Evolutionary conservation across 2,888 invertebrate species (phyloP), one percentile per base, ranked within the genome.

Genomic region (Polymixis flavicincta): DNA sequence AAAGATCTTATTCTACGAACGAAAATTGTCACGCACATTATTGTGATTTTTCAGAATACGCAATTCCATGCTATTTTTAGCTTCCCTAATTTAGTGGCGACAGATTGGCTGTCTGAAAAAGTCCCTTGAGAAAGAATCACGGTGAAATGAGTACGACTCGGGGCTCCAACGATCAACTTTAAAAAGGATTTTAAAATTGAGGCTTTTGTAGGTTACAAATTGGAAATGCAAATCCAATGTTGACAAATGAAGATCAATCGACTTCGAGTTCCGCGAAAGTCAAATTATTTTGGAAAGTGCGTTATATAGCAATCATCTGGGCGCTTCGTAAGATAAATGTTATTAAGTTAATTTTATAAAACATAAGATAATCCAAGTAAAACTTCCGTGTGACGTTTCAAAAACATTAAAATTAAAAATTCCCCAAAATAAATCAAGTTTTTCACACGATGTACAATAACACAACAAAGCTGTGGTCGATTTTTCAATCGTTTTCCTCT

Each of bases 221-320:
- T 80, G 74, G 64, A 74, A 84, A 84, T 80, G 57, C 61, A 75
- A 74, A 80, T 84, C 54, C 37, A 59, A 74, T 69, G 69, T 80
- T 80, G 73, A 70, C 54, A 81, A 72, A 85, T 52, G 67, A 66
- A 81, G 61, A 74, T 64, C 55, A 63, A 75, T 75, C 45, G 55
- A 64, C 54, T 64, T 13, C 42, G n/a, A 68, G 37, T 52, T 74
- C 54, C 28, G 50, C 8, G 5, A 59, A 64, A 48, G 17, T 14
- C 32, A 37, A 32, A 25, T 61, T 57, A 69, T 50, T 78, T 60
- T 28, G n/a, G 2, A 19, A 50, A 64, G 11, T 37, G 3, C 17
- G 9, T 28, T 9, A 5, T 14, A 19, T 5, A 13, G 19, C 32
- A 54, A 37, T 54, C 8, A 25, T 25, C 3, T 52, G 4, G 13